Evolutionary conservation across 2,888 invertebrate genomes (phyloP).

Genomic region (Lycaena phlaeas): DNA sequence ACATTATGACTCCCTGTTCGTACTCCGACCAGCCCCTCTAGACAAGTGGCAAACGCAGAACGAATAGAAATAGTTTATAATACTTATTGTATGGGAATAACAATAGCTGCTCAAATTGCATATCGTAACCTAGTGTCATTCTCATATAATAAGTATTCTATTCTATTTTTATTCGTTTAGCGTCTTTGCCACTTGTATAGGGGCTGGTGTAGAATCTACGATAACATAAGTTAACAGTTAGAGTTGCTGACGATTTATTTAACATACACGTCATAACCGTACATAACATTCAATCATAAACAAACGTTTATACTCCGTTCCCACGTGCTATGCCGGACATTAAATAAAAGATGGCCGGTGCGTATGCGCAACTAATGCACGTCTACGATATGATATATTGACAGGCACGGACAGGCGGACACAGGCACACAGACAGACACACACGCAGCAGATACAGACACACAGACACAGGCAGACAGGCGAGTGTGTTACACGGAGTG

Average conservation of each 20-base stretch:
- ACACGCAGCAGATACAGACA: constrained; percentile 45
- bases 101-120: too few species aligned
- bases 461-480: constrained; percentile 40
- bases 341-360: constrained; percentile 54
- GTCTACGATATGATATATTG: constrained; percentile 60
- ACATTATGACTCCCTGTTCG: too few species aligned
- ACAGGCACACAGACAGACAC: constrained; percentile 39
- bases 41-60: too few species aligned
- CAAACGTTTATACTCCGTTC: constrained; percentile 20
- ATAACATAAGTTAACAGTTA: constrained; percentile 8
- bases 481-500: constrained; percentile 24
- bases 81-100: too few species aligned
- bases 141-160: too few species aligned
- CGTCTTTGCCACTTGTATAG: too few species aligned
- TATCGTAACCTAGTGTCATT: too few species aligned
- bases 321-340: constrained; percentile 31
- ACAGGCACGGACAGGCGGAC: constrained; percentile 44
- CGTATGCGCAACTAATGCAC: constrained; percentile 48
- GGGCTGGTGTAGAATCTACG: constrained; percentile 5
- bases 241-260: constrained; percentile 8
- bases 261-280: constrained; percentile 6
- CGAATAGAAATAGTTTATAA: too few species aligned
- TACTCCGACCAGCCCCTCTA: too few species aligned
- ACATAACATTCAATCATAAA: constrained; percentile 15
- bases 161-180: too few species aligned